Base-by-base conservation (phyloP, 1,140 invertebrate genomes). In the Lerema accius region DNA sequence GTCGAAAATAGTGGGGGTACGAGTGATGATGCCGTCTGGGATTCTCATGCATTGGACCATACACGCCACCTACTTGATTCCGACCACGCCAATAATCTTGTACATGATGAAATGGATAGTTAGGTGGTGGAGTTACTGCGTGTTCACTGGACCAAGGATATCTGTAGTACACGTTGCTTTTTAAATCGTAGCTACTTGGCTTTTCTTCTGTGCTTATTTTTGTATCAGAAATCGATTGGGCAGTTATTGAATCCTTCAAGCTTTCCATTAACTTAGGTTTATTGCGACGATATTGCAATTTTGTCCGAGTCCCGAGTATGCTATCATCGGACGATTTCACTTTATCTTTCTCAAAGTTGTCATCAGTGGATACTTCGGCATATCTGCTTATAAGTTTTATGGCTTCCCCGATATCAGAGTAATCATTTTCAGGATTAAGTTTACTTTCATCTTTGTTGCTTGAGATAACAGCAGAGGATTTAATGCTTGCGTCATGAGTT, bases 391-490 rank as follows among this genome's bases (percentile, higher is more conserved):
- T 90, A 4, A 90, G 65, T 73, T 90, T 90, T 16, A 90, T 89
- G 50, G 88, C 86, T 75, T 89, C 88, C 45, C 85, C 88, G n/a
- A 90, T 90, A 53, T 89, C 86, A n/a, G 86, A 83, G 59, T 89
- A 90, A 67, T 90, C 88, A 46, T 81, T 86, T 79, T 90, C 88
- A 7, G 88, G 88, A 15, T 76, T 89, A 11, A 90, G 76, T 74
- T 90, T 88, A 42, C 65, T 72, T 64, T 76, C 68, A 43, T 84
- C 71, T 56, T 82, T 78, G 16, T 39, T 37, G 39, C 76, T 80
- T 42, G 77, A 60, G 35, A 63, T 40, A 10, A 58, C 50, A 46
- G 65, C 49, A 48, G 79, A 67, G 4, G 67, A 40, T 48, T 75
- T 56, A 28, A 55, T 48, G 48, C 59, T 42, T 13, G 56, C 42